phyloP scores from a whole-genome alignment of 2,797 vertebrate genomes.

The Manis pentadactyla region DNA sequence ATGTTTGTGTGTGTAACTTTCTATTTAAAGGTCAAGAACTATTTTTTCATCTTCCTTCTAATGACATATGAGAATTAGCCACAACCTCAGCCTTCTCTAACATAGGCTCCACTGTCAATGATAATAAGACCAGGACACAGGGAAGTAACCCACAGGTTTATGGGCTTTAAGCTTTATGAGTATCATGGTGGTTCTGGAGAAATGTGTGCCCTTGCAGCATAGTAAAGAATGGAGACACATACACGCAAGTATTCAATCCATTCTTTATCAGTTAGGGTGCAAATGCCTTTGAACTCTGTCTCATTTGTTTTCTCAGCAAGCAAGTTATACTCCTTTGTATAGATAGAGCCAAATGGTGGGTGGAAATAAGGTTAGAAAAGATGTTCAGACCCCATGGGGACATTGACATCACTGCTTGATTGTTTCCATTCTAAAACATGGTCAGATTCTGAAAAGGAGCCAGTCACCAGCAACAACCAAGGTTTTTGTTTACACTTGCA shows the following conservation, averaged over 20 bases:
- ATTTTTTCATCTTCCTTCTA: constrained; percentile 76
- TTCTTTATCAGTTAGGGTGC: constrained; percentile 36
- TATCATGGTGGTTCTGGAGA: constrained; percentile 55
- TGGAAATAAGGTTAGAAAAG: constrained; percentile 40
- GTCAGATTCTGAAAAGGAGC: constrained; percentile 46
- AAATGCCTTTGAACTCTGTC: constrained; percentile 9
- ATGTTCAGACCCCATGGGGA: constrained; percentile 13
- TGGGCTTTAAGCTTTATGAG: constrained; percentile 74
- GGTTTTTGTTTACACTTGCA: constrained; percentile 47
- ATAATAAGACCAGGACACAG: constrained; percentile 68
- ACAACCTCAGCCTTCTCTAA: constrained; percentile 66
- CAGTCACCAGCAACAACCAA: constrained; percentile 70
- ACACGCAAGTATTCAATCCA: constrained; percentile 27
- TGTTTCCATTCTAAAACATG: constrained; percentile 70
- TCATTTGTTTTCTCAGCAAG: constrained; percentile 25
- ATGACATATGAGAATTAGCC: constrained; percentile 60
- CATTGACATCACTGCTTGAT: constrained; percentile 49
- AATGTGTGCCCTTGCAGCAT: constrained; percentile 21
- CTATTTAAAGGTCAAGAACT: constrained; percentile 68
- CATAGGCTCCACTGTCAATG: constrained; percentile 73
- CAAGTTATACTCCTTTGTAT: neutral
- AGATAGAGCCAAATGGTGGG: neutral
- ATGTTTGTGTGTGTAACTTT: constrained; percentile 69
- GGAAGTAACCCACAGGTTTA: constrained; percentile 77
- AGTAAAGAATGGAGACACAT: neutral